Conservation (phyloP, 1,140 invertebrate genomes). For the Anagrus nilaparvatae region DNA sequence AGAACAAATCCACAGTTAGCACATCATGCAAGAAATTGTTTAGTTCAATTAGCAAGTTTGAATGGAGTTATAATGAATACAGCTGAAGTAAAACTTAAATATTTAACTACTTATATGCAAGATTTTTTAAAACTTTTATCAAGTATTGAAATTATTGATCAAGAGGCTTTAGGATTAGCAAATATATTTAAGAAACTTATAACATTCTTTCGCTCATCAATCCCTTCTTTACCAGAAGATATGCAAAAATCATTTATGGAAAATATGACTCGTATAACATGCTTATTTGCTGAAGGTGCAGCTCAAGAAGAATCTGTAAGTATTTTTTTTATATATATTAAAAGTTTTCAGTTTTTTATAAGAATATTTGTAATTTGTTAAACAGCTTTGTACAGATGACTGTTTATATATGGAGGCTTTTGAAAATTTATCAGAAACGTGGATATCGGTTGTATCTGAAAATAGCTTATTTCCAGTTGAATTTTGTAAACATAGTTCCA, state of each 20-base stretch:
- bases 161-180: slow-evolving; percentile 55
- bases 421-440: slow-evolving; percentile 71
- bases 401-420: slow-evolving; percentile 67
- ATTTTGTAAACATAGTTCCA: slow-evolving; percentile 42
- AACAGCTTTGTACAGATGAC: slow-evolving; percentile 48
- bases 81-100: slow-evolving; percentile 52
- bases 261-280: slow-evolving; percentile 62
- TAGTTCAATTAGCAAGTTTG: slow-evolving; percentile 69
- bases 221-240: slow-evolving; percentile 41
- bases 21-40: slow-evolving; percentile 66
- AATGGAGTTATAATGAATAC: slow-evolving; percentile 56
- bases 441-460: slow-evolving; percentile 58
- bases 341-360: slow-evolving; percentile 13
- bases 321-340: slow-evolving; percentile 5
- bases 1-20: slow-evolving; percentile 61
- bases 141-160: slow-evolving; percentile 51
- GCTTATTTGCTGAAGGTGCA: slow-evolving; percentile 61
- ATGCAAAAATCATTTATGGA: slow-evolving; percentile 47
- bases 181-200: slow-evolving; percentile 54
- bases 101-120: slow-evolving; percentile 60
- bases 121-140: slow-evolving; percentile 58
- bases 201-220: slow-evolving; percentile 48
- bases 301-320: slow-evolving; percentile 64
- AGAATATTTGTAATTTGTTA: slow-evolving; percentile 13
- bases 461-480: slow-evolving; percentile 42